Evolutionary conservation across 2,113 vertebrate genomes (phyloP).

Genomic region (Python bivittatus): DNA sequence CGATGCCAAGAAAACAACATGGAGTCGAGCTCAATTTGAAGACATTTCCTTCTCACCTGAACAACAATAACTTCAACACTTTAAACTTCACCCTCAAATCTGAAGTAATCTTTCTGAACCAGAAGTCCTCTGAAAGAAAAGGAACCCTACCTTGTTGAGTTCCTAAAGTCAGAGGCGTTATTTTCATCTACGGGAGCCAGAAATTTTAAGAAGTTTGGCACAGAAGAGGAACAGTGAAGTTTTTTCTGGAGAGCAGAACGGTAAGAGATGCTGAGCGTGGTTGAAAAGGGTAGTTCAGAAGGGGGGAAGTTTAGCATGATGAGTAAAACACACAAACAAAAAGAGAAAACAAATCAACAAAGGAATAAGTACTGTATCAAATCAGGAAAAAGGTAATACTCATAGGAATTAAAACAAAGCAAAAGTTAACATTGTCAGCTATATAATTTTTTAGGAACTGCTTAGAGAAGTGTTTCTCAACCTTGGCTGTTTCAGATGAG

Average conservation of each 20-base stretch:
- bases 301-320: slow-evolving; percentile 60
- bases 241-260: slow-evolving; percentile 90
- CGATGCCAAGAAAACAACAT: background rate
- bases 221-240: slow-evolving; percentile 94
- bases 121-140: slow-evolving; percentile 39
- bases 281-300: slow-evolving; percentile 72
- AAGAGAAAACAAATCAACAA: slow-evolving; percentile 48
- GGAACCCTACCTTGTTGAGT: slow-evolving; percentile 78
- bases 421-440: slow-evolving; percentile 24
- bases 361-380: slow-evolving; percentile 51
- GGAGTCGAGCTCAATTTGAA: background rate
- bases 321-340: slow-evolving; percentile 23
- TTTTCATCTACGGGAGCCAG: slow-evolving; percentile 95
- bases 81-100: slow-evolving; percentile 22
- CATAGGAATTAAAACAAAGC: slow-evolving; percentile 21
- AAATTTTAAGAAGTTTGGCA: slow-evolving; percentile 99
- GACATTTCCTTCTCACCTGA: background rate
- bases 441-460: background rate
- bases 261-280: slow-evolving; percentile 83
- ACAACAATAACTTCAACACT: slow-evolving; percentile 11
- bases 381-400: slow-evolving; percentile 47
- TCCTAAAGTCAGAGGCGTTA: slow-evolving; percentile 84
- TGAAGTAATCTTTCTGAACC: slow-evolving; percentile 36
- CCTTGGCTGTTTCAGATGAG: too few relatives aligned
- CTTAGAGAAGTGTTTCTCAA: background rate